A percentile compares a stretch with the other conserved stretches of the same genome.
Conservation (phyloP, 2,888 invertebrate genomes). For the Idaea biselata region DNA sequence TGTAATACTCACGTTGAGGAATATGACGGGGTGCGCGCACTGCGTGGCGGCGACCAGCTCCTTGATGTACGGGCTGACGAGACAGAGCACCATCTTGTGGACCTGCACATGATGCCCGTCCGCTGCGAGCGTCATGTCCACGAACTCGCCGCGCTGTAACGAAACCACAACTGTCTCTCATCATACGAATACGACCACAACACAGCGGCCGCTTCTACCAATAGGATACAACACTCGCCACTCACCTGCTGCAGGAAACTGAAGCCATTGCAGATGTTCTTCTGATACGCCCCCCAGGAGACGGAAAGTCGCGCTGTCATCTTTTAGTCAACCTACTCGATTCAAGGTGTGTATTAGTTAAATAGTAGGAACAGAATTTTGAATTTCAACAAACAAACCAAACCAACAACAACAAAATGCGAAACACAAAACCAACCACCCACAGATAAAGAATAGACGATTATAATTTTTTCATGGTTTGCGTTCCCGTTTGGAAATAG, state of each 20-base stretch:
- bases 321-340: conserved; percentile 38
- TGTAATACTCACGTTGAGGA: conserved; percentile 61
- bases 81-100: conserved; percentile 65
- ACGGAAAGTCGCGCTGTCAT: conserved; percentile 44
- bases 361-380: conserved; percentile 14
- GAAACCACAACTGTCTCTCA: neutral
- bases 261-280: conserved; percentile 57
- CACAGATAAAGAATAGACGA: conserved; percentile 34
- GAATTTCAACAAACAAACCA: conserved; percentile 16
- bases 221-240: neutral
- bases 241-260: conserved; percentile 60
- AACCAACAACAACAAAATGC: too few relatives aligned
- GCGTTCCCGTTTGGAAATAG: too few relatives aligned
- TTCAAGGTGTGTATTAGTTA: neutral
- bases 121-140: conserved; percentile 73
- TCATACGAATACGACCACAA: neutral
- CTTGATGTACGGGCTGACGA: conserved; percentile 70
- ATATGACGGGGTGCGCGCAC: conserved; percentile 69
- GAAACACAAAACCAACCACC: conserved; percentile 44
- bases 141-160: conserved; percentile 53
- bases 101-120: conserved; percentile 72
- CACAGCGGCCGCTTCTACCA: neutral
- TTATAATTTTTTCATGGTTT: too few relatives aligned
- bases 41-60: conserved; percentile 59
- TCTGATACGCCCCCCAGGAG: conserved; percentile 57